phyloP scores from a whole-genome alignment of 2,888 invertebrate species.

The Hirtodrosophila trivittata region DNA sequence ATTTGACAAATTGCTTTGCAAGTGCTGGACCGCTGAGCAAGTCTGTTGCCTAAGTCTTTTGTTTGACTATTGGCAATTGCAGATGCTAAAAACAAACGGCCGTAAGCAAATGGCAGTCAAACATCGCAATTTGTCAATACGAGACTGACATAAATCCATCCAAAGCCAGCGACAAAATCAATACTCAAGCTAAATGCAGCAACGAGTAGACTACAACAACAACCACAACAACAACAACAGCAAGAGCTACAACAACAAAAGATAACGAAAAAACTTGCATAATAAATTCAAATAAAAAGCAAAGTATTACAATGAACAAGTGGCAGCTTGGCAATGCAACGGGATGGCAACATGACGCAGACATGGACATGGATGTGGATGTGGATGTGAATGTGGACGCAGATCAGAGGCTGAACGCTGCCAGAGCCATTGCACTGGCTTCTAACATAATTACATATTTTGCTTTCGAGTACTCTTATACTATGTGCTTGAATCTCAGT shows the following conservation, averaged over 20 bases:
- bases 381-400: conserved; percentile 1
- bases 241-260: conserved; percentile 16
- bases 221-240: conserved; percentile 22
- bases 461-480: conserved; percentile 26
- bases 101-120: conserved; percentile 55
- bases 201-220: conserved; percentile 22
- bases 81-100: conserved; percentile 29
- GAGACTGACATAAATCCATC: conserved; percentile 71
- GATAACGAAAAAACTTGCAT: conserved; percentile 52
- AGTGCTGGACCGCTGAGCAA: conserved; percentile 36
- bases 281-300: conserved; percentile 65
- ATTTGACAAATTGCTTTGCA: conserved; percentile 52
- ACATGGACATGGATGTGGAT: conserved; percentile 5
- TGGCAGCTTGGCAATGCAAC: conserved; percentile 24
- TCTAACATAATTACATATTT: conserved; percentile 76
- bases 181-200: conserved; percentile 25
- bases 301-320: conserved; percentile 51
- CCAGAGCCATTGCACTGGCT: conserved; percentile 44
- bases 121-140: conserved; percentile 68
- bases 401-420: conserved; percentile 19
- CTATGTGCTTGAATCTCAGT: conserved; percentile 38
- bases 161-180: conserved; percentile 52
- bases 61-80: conserved; percentile 52
- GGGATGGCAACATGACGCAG: conserved; percentile 19
- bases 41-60: conserved; percentile 58